Conservation (phyloP, 2,888 invertebrate genomes). For the Girardia tigrina region DNA sequence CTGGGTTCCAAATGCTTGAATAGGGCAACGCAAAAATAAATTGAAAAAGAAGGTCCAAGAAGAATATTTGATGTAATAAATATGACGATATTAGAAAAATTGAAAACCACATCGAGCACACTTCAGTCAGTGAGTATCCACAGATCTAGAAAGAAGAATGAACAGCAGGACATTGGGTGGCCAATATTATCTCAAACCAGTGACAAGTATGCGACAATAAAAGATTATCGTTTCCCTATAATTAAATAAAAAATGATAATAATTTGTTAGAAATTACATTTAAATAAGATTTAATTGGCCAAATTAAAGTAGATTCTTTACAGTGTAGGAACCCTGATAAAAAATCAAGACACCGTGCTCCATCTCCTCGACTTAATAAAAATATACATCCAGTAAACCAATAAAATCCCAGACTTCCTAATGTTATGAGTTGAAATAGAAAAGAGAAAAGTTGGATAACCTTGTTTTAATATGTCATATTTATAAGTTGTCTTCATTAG, state of each 20-base stretch:
- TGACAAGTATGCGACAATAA: background rate
- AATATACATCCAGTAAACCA: slow-evolving; percentile 12
- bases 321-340: background rate
- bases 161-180: background rate
- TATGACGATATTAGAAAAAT: background rate
- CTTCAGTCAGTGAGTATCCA: background rate
- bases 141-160: background rate
- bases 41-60: background rate
- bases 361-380: background rate
- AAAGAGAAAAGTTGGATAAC: no score
- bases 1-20: background rate
- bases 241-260: background rate
- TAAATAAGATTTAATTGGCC: slow-evolving; percentile 6
- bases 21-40: background rate
- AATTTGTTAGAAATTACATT: background rate
- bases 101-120: background rate
- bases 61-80: slow-evolving; percentile 1
- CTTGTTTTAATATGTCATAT: background rate
- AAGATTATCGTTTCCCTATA: background rate
- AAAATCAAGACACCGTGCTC: background rate
- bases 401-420: background rate
- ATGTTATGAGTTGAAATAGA: background rate
- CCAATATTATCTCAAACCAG: background rate
- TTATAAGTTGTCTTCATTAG: background rate
- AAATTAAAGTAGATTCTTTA: background rate